phyloP scores from a whole-genome alignment of 2,113 vertebrate species.

The Papio anubis region DNA sequence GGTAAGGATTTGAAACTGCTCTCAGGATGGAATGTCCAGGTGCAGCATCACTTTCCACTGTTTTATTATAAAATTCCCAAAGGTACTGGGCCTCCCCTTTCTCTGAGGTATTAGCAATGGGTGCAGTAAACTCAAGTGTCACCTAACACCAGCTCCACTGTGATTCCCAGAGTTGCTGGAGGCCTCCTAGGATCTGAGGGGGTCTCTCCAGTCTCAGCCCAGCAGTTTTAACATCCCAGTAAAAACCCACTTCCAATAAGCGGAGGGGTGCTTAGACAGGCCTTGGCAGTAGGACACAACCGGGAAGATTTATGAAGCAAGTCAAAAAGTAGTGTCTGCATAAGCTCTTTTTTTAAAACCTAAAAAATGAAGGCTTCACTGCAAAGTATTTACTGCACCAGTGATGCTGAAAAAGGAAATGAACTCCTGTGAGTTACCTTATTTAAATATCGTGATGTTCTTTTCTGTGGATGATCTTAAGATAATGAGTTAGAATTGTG shows the following conservation, averaged over 20 bases:
- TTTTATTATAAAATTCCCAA: background rate
- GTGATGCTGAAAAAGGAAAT: background rate
- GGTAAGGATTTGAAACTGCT: no score
- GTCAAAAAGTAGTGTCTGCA: background rate
- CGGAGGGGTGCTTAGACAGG: no score
- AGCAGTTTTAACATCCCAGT: no score
- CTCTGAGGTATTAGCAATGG: background rate
- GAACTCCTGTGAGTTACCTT: no score
- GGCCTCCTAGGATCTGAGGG: background rate
- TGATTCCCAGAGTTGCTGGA: background rate
- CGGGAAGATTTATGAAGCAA: background rate
- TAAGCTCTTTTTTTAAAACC: background rate
- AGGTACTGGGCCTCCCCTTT: background rate
- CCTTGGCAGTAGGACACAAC: background rate
- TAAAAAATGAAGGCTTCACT: background rate
- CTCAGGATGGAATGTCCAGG: background rate
- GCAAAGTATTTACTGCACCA: background rate
- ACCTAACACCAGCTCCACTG: background rate
- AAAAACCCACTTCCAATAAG: background rate
- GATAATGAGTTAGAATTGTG: background rate
- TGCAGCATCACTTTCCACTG: rapidly evolving
- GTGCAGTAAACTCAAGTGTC: background rate
- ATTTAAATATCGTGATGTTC: background rate
- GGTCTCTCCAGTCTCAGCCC: background rate
- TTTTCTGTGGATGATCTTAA: background rate